Percentiles rank a stretch among this genome's conserved stretches.
phyloP scores from a whole-genome alignment of 2,113 vertebrate genomes.

The Kobus ellipsiprymnus region DNA sequence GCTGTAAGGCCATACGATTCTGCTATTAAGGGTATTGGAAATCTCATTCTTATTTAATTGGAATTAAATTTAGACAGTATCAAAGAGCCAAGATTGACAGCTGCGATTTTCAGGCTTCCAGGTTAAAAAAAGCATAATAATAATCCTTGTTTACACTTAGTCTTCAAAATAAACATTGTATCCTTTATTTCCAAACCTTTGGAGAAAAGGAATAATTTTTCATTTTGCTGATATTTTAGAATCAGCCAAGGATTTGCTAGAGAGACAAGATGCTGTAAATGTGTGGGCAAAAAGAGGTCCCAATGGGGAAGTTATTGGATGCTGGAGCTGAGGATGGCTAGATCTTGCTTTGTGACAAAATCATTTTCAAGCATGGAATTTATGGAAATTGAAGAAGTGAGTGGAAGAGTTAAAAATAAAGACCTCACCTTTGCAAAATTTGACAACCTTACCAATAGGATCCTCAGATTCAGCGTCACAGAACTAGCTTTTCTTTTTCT shows the following conservation, averaged over 20 bases:
- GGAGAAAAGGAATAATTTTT: neutral
- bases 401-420: neutral
- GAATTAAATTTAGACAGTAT: constrained; percentile 49
- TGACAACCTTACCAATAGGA: neutral
- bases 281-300: fast-evolving
- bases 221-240: neutral
- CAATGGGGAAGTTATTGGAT: neutral
- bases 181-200: neutral
- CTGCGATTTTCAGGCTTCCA: constrained; percentile 21
- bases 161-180: neutral
- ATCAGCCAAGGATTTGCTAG: neutral
- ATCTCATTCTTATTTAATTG: constrained; percentile 63
- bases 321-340: neutral
- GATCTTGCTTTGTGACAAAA: neutral
- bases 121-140: neutral
- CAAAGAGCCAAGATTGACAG: constrained; percentile 54
- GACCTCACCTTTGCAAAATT: neutral
- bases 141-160: neutral
- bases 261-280: neutral
- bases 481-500: neutral
- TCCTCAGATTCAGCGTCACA: neutral
- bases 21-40: constrained; percentile 55
- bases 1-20: constrained; percentile 51
- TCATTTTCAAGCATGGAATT: neutral
- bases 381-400: neutral